phyloP scores from a whole-genome alignment of 2,888 invertebrate species.

The Celastrina argiolus region DNA sequence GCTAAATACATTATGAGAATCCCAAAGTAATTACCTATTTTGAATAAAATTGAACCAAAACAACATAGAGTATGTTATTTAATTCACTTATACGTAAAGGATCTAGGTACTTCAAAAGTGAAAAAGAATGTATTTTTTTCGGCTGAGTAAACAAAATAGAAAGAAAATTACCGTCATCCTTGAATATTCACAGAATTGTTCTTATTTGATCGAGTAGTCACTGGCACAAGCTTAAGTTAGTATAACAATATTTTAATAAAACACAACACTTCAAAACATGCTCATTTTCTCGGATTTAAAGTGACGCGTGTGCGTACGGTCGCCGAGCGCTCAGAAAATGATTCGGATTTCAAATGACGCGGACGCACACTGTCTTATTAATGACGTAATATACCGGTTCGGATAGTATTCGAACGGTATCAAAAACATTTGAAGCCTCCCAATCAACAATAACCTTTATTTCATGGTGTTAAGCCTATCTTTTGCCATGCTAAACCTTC shows the following conservation, averaged over 20 bases:
- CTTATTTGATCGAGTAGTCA: constrained; percentile 21
- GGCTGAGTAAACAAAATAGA: constrained; percentile 32
- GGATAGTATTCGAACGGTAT: constrained; percentile 25
- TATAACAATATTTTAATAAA: constrained; percentile 25
- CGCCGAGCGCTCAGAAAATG: constrained; percentile 30
- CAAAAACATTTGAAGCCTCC: constrained; percentile 16
- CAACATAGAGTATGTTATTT: neutral
- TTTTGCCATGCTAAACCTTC: neutral
- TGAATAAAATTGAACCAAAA: no score
- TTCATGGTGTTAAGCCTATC: neutral
- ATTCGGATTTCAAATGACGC: constrained; percentile 43
- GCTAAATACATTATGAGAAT: no score
- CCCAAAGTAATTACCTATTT: no score
- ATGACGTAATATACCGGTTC: constrained; percentile 43
- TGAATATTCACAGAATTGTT: constrained; percentile 26
- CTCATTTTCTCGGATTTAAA: constrained; percentile 25
- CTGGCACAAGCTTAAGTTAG: constrained; percentile 25
- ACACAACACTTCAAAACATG: constrained; percentile 26
- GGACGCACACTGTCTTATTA: constrained; percentile 36
- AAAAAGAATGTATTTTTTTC: constrained; percentile 18
- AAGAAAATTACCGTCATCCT: constrained; percentile 43
- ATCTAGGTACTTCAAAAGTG: neutral
- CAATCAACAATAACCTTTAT: constrained; percentile 8
- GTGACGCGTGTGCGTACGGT: constrained; percentile 23
- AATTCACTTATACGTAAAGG: neutral